Base-by-base conservation (phyloP, 2,113 vertebrate species). In the Gallinago paraguaiae region DNA sequence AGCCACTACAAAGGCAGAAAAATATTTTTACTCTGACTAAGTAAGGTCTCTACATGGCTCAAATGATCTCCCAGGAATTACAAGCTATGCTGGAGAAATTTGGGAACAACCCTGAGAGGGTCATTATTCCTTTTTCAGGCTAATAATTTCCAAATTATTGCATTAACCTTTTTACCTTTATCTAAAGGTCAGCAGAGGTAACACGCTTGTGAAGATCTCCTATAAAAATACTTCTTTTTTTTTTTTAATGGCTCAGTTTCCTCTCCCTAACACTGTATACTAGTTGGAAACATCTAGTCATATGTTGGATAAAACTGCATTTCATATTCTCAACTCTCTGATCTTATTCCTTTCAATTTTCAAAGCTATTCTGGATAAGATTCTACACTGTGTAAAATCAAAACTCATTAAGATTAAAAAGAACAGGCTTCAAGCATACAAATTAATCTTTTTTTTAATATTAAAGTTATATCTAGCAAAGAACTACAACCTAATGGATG, bases 241-340 rank as follows among this genome's bases (percentile, higher is more conserved):
- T 43, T 43, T n/a, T 86, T 92, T 63, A 86, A 88, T 91, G 91
- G 82, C 65, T 97, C 45, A 2, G 93, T 97, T 94, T 96, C 88
- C 69, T 96, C 33, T 90, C 87, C 90, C 89, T 90, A 89, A 83
- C 79, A 94, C 1, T 11, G 72, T 95, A 61, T 93, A 74, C 75
- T 91, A 50, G 72, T 78, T 97, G 97, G 98, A 98, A 98, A 97
- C 85, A 96, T 89, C 97, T 63, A 93, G 95, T 97, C 95, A 97
- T 76, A 89, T 1, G 4, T 77, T 98, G 96, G 95, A 94, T 88
- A 91, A 96, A 95, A 91, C 71, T 53, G 59, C 76, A 70, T 61
- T 89, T 97, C 69, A 76, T 95, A 96, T 91, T 87, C 78, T 93
- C 92, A 97, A 56, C 75, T 74, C 88, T 97, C 61, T 97, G 96